Evolutionary conservation across 2,113 vertebrate genomes (phyloP).

Genomic region (Dryoscopus gambensis): DNA sequence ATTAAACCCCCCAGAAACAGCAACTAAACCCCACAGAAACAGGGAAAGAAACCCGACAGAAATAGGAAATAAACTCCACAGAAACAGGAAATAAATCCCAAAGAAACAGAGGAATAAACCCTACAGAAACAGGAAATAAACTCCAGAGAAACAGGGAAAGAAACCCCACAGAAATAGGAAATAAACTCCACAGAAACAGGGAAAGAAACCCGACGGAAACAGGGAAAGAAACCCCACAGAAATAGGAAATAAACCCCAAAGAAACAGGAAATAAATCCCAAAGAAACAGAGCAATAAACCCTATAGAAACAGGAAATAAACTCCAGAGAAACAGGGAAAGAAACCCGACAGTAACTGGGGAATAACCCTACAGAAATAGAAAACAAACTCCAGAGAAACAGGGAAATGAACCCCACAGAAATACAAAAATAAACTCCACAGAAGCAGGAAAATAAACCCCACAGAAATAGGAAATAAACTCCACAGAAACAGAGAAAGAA

Average conservation of each 20-base stretch:
- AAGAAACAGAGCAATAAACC: neutral
- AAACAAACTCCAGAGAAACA: neutral
- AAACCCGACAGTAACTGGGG: neutral
- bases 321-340: neutral
- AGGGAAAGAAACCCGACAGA: neutral
- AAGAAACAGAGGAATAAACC: neutral
- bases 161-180: neutral
- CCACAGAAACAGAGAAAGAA: neutral
- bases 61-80: neutral
- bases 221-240: neutral
- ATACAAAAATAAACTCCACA: neutral
- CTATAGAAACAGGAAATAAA: neutral
- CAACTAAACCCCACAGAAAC: neutral
- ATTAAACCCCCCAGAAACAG: neutral
- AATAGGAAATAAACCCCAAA: neutral
- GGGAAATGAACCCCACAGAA: neutral
- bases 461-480: no score
- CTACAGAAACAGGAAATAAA: no score
- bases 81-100: neutral
- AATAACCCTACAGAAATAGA: neutral
- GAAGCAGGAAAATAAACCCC: neutral
- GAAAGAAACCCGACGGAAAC: no score
- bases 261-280: neutral
- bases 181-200: neutral
- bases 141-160: neutral